Base-by-base conservation (phyloP, 2,113 vertebrate genomes). In the Eleginops maclovinus region DNA sequence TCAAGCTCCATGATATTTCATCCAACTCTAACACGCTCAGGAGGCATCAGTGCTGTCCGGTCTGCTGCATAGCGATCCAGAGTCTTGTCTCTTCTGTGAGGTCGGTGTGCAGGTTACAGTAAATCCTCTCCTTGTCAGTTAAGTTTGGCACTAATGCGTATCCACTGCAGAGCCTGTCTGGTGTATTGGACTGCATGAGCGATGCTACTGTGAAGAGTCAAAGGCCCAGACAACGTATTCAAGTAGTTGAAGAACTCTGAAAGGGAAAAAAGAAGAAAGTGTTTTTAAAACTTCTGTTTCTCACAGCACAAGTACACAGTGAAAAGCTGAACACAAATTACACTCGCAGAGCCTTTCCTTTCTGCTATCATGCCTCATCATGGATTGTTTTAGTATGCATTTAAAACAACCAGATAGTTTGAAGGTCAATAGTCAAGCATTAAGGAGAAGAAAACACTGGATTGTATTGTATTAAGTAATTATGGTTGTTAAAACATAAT, bases 171-270 rank as follows among this genome's bases (percentile, higher is more conserved):
- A 91, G 97, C 98, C 92, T 99, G 98, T 83, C 97, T 95, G 81
- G 96, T 98, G 91, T 99, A 99, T 73, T 97, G 97, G 72, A 99
- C 98, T 62, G 98, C 94, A 64, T 98, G 97, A 77, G 96, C 95
- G 91, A 99, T 96, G 93, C 95, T 98, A 94, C 98, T 99, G 93
- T 99, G 97, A 82, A 99, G 95, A 86, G 98, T 99, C 92, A 99
- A 80, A 0, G 97, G 97, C 61, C 97, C 98, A 91, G 98, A 98
- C 92, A 98, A 93, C 41, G 96, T 95, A 73, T 99, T 98, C 94
- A 99, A 94, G 93, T 99, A 98, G 10, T 97, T 98, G 94, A 99
- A 99, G 95, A 99, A 99, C 88, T 99, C 98, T 99, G 89, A 17
- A 72, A 79, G 66, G 40, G 87, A 41, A 89, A 36, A 82, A 87